Percentiles rank a stretch among this genome's conserved stretches.
phyloP scores from a whole-genome alignment of 1,140 invertebrate genomes.

The Drosophila rhopaloa region DNA sequence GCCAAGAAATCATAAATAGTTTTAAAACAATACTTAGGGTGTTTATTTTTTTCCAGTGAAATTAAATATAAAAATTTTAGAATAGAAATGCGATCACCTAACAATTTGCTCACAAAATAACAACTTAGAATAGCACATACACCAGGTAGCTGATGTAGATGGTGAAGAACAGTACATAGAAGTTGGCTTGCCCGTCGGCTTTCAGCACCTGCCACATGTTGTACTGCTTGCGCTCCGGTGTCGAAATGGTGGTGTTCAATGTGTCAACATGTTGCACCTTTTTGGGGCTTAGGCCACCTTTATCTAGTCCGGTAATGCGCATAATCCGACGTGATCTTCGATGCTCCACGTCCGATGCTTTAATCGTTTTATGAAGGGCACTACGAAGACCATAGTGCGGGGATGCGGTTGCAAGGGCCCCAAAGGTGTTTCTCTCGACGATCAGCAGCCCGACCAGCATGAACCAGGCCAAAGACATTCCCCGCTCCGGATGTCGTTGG shows the following conservation, averaged over 20 bases:
- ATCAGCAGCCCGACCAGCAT: slow-evolving; percentile 1
- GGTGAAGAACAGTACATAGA: slow-evolving; percentile 36
- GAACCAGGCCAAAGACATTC: slow-evolving; percentile 28
- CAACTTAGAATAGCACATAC: slow-evolving; percentile 24
- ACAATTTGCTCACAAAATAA: neutral
- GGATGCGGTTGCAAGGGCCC: neutral
- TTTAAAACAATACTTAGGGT: too few species aligned
- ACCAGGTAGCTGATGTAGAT: slow-evolving; percentile 44
- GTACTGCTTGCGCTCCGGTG: neutral
- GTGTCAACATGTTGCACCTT: neutral
- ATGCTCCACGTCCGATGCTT: neutral
- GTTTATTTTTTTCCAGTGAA: too few species aligned
- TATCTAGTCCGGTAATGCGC: neutral
- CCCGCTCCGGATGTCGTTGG: neutral
- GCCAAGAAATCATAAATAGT: too few species aligned
- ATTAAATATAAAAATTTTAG: too few species aligned
- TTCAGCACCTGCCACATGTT: slow-evolving; percentile 16
- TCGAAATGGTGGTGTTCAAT: neutral
- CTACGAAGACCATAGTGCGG: too few species aligned
- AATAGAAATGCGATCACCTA: too few species aligned
- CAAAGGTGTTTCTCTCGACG: neutral
- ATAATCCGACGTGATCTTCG: neutral
- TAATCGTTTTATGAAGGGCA: neutral
- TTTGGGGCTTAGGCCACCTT: too few species aligned
- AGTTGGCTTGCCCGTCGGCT: slow-evolving; percentile 8